Conservation (phyloP, 2,113 vertebrate genomes). For the Xenus cinereus region DNA sequence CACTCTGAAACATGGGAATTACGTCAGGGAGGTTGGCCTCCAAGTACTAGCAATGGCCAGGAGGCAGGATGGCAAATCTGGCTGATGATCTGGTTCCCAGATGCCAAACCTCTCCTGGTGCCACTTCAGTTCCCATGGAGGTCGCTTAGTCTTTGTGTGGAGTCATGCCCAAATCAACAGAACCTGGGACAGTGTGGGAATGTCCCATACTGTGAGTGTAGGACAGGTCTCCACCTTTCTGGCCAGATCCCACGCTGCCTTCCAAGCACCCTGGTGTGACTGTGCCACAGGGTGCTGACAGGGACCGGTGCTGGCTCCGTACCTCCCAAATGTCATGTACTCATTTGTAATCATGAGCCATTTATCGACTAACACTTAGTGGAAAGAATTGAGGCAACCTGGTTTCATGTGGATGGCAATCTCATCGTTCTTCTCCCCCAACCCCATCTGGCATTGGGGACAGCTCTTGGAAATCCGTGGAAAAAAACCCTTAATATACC, state of each 20-base stretch:
- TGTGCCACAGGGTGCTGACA: not conserved
- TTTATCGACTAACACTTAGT: not conserved
- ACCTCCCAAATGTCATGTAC: not conserved
- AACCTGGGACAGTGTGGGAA: not conserved
- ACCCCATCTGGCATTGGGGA: not conserved
- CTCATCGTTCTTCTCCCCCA: not conserved
- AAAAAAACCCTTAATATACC: constrained; percentile 3
- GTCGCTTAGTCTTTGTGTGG: not conserved
- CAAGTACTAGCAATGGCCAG: not conserved
- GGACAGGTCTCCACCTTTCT: not conserved
- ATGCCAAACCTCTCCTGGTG: not conserved
- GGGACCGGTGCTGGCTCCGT: not conserved
- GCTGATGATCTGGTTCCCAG: not conserved
- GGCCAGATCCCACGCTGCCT: not conserved
- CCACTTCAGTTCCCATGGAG: not conserved
- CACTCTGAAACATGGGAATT: not conserved
- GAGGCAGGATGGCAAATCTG: not conserved
- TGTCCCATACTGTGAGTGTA: accelerated
- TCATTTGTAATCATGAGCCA: constrained; percentile 26
- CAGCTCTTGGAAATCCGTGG: not conserved
- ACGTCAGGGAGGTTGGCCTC: accelerated
- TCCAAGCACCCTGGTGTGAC: too few species aligned
- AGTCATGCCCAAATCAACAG: accelerated
- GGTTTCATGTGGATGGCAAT: not conserved
- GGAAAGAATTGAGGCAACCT: not conserved